These are phyloP conservation scores for Malthinus seriepunctatus DNA, from an alignment of 2,888 invertebrate genomes.

Conservation along the genomic window DNA sequence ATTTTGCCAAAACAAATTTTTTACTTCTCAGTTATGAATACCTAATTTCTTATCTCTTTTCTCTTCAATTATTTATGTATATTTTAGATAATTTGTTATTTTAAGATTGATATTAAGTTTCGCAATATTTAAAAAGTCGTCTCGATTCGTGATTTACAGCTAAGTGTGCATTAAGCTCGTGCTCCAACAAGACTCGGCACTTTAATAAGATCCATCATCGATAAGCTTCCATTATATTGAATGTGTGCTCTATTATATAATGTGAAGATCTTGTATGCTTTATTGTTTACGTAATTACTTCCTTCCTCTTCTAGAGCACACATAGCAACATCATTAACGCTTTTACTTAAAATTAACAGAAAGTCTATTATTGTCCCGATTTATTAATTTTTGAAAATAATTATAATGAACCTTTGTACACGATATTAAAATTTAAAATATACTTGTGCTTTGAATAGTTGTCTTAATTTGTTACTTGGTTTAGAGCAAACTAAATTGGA, in stretches of 20 bases:
- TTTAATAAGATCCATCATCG: conserved; percentile 31
- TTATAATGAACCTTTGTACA: no score
- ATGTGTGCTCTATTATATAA: conserved; percentile 8
- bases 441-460: background rate
- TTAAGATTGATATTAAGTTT: no score
- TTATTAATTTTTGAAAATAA: no score
- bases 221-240: conserved; percentile 26
- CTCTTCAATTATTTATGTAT: no score
- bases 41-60: no score
- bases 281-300: background rate
- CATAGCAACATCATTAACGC: background rate
- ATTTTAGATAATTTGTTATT: no score
- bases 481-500: conserved; percentile 9
- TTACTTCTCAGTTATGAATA: no score
- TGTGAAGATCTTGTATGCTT: conserved; percentile 10
- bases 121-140: no score
- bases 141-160: background rate
- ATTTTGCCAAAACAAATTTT: no score
- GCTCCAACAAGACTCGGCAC: conserved; percentile 31
- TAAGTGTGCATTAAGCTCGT: conserved; percentile 10
- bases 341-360: background rate
- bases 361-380: background rate
- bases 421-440: conserved; percentile 1
- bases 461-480: conserved; percentile 6
- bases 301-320: background rate